Base-by-base conservation (phyloP, 2,113 vertebrate species). In the Plestiodon gilberti region DNA sequence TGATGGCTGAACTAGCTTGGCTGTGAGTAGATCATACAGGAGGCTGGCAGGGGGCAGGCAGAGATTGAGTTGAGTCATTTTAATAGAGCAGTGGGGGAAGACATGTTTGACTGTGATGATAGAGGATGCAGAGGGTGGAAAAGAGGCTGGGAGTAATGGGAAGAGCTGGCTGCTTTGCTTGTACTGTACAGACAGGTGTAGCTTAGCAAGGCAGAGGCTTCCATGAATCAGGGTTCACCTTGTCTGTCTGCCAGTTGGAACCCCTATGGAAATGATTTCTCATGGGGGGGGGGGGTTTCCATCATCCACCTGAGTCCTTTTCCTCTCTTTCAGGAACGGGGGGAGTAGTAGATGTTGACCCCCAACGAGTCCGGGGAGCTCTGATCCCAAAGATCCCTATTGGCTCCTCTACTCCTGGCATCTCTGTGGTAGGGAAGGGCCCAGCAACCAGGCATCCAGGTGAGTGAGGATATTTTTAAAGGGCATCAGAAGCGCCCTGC, bases 301-400 rank as follows among this genome's bases (percentile, higher is more conserved):
- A 20, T 28, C 18, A 55, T 55, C 35, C 22, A 30, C 9, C 35
- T 30, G 55, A 28, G 9, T 5, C 22, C 43, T 65, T 1, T 78
- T 75, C 77, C 84, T 76, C 82, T 84, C 48, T 95, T 91, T 82
- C 91, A 96, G 95, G 92, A 30, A 78, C 90, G 86, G 88, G 89
- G 25, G 88, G 80, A 0, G 86, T 90, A 80, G 92, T 95, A 3
- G 95, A 93, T 1, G 6, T 89, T 0, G 93, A 95, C 35, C 94
- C 95, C 0, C 96, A 97, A 87, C 90, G 87, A 6, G 96, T 96
- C 52, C 95, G 96, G 82, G 96, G 96, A 0, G 96, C 97, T 0
- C 79, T 96, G 90, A 95, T 92, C 0, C 78, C 88, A 0, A 69
- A 77, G 55, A 92, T 40, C 0, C 14, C 89, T 52, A 89, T 81